Percentiles rank a stretch among this genome's conserved stretches.
phyloP scores from a whole-genome alignment of 2,888 invertebrate species.

The Meta bourneti region DNA sequence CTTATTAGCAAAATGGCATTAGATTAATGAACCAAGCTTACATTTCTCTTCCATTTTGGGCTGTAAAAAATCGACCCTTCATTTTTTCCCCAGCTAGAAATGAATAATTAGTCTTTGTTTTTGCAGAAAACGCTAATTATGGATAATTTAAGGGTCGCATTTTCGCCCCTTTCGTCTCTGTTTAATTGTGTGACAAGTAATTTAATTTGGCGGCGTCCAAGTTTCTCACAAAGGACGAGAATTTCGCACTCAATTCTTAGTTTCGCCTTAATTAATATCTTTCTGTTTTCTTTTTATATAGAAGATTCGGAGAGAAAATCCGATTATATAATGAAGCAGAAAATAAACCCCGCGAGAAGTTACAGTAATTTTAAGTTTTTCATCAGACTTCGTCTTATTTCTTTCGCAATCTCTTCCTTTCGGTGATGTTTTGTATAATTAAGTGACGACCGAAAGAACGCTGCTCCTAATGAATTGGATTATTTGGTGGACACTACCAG shows the following conservation, averaged over 20 bases:
- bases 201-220: conserved; percentile 26
- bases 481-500: not conserved
- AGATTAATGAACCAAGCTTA: conserved; percentile 54
- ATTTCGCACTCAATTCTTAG: not conserved
- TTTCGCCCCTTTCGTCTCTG: not conserved
- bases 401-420: not conserved
- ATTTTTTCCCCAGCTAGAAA: conserved; percentile 11
- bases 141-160: conserved; percentile 43
- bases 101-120: conserved; percentile 59
- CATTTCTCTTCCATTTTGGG: conserved; percentile 7
- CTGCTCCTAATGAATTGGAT: not conserved
- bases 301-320: not conserved
- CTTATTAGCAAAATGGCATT: conserved; percentile 62
- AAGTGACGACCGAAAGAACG: not conserved
- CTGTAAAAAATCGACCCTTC: not conserved
- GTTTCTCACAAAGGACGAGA: not conserved
- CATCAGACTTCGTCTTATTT: not conserved
- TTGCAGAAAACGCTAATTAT: conserved; percentile 38
- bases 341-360: not conserved
- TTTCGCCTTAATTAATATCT: not conserved
- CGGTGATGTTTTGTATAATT: not conserved
- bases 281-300: not conserved
- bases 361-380: not conserved
- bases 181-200: conserved; percentile 41
- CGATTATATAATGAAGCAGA: not conserved